Evolutionary conservation across 1,140 invertebrate genomes (phyloP).

Genomic region (Hermetia illucens): DNA sequence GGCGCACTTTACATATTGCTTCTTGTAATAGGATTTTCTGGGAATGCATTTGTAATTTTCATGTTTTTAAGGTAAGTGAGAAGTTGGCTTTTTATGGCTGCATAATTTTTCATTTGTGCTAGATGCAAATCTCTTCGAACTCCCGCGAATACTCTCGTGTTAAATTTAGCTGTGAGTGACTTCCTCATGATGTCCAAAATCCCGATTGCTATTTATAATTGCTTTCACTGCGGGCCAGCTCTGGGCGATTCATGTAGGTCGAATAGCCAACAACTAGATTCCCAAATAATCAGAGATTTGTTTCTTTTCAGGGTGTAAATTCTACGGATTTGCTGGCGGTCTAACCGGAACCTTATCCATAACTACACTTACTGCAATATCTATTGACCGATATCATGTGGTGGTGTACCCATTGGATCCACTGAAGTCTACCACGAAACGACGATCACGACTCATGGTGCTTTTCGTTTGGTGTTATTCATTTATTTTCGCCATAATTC

Average conservation of each 20-base stretch:
- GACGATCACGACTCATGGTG: slow-evolving; percentile 45
- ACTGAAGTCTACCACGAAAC: slow-evolving; percentile 38
- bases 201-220: slow-evolving; percentile 58
- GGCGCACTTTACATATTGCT: slow-evolving; percentile 43
- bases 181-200: slow-evolving; percentile 52
- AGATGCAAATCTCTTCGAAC: slow-evolving; percentile 56
- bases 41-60: slow-evolving; percentile 48
- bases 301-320: slow-evolving; percentile 41
- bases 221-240: slow-evolving; percentile 47
- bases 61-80: slow-evolving; percentile 45
- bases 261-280: neutral
- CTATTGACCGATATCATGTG: slow-evolving; percentile 54
- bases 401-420: slow-evolving; percentile 57
- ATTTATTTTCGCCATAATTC: slow-evolving; percentile 45
- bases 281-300: slow-evolving; percentile 1
- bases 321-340: slow-evolving; percentile 58
- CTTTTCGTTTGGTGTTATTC: slow-evolving; percentile 59
- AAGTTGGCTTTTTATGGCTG: neutral
- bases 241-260: slow-evolving; percentile 47
- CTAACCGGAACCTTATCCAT: slow-evolving; percentile 57
- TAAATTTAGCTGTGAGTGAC: slow-evolving; percentile 65
- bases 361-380: slow-evolving; percentile 50
- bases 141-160: slow-evolving; percentile 58
- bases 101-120: slow-evolving; percentile 13
- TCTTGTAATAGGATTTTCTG: slow-evolving; percentile 41